These are phyloP conservation scores for Palythoa heliodiscus DNA, from an alignment of 92 coral and sea anemone species.

Conservation along the genomic window DNA sequence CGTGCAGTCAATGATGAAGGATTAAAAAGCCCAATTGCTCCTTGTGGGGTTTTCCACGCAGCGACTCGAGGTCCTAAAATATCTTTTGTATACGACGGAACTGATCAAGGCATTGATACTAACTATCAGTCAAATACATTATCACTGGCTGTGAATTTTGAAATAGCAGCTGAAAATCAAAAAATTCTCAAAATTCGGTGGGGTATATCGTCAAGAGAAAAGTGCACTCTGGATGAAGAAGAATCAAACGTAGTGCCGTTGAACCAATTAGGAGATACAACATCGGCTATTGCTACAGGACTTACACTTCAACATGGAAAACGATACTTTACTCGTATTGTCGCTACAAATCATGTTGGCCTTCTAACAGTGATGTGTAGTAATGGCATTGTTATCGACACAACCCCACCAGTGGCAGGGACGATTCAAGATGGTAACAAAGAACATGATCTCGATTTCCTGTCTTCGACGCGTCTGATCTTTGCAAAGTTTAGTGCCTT, in stretches of 20 bases:
- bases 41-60: conserved; percentile 77
- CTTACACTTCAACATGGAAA: conserved; percentile 68
- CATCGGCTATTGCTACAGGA: conserved; percentile 79
- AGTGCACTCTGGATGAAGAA: conserved; percentile 72
- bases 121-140: conserved; percentile 78
- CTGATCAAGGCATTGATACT: conserved; percentile 51
- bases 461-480: conserved; percentile 77
- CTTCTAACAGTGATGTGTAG: conserved; percentile 88
- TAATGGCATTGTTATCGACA: conserved; percentile 84
- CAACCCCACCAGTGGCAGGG: conserved; percentile 83
- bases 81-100: conserved; percentile 82
- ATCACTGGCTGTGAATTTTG: conserved; percentile 80
- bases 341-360: conserved; percentile 76
- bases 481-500: conserved; percentile 74
- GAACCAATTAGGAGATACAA: conserved; percentile 80
- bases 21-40: conserved; percentile 70
- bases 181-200: conserved; percentile 72
- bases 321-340: conserved; percentile 82
- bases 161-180: conserved; percentile 48
- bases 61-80: conserved; percentile 75
- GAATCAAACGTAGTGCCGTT: conserved; percentile 76
- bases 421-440: conserved; percentile 70
- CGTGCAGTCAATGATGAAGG: conserved; percentile 87
- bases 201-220: conserved; percentile 77
- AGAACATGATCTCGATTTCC: conserved; percentile 56